Evolutionary conservation across 2,113 vertebrate species (phyloP), one percentile per base, ranked within the genome.

Genomic region (Psilopsiagon aymara): DNA sequence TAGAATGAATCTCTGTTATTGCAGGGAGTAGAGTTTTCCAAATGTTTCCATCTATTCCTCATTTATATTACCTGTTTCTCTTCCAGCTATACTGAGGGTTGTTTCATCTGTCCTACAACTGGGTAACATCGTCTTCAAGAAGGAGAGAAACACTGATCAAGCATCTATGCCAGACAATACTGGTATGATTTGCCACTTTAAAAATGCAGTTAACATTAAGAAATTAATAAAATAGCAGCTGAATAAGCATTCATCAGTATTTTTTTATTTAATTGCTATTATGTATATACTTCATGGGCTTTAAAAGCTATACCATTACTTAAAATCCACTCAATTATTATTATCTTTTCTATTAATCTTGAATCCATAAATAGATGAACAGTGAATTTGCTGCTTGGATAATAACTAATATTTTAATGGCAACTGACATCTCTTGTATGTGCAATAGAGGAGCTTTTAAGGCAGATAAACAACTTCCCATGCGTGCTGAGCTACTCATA

Each of bases 141-240:
- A 99, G 93, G 99, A 99, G 91, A 98, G 99, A 92, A 99, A 99
- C 96, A 99, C 98, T 25, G 99, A 99, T 96, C 99, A 99, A 96
- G 99, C 99, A 1, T 99, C 98, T 62, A 99, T 99, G 99, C 99
- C 99, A 1, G 99, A 99, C n/a, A 98, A 99, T 88, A 99, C 99
- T 49, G 99, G 99, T 99, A 98, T 49, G 89, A 86, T 80, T 60
- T 86, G 8, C n/a, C 28, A n/a, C 55, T 78, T 88, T 1, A 94
- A 88, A 77, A 59, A 78, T 21, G 11, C 6, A 86, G 37, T 73
- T 76, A 64, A 44, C 8, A 29, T 47, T 44, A 47, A 84, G 13
- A 86, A 88, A 41, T 51, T 7, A 49, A 69, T 88, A 87, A 89
- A 92, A 66, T 23, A 88, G 57, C 21, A 73, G n/a, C 64, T 62